These are phyloP conservation scores for Drosophila arizonae DNA, from an alignment of 1,140 invertebrate genomes.

Conservation along the genomic window DNA sequence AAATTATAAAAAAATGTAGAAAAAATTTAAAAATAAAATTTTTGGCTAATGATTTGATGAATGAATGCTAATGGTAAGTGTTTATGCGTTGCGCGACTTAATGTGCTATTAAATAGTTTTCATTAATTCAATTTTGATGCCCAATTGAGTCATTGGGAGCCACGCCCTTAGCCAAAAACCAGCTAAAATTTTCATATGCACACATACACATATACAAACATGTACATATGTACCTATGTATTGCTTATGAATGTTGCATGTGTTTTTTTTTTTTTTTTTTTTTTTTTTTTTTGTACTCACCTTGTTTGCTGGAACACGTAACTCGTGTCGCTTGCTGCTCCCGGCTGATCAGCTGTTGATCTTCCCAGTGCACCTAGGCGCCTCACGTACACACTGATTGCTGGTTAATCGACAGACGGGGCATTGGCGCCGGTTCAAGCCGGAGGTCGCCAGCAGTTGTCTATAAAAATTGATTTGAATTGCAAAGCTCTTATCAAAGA, in stretches of 20 bases:
- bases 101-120: constrained; percentile 66
- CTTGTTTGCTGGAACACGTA: constrained; percentile 33
- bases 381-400: constrained; percentile 50
- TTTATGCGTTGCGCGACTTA: constrained; percentile 58
- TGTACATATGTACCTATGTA: constrained; percentile 14
- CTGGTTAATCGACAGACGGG: constrained; percentile 31
- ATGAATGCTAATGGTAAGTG: constrained; percentile 67
- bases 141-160: constrained; percentile 46
- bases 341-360: constrained; percentile 11
- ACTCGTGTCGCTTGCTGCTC: constrained; percentile 12
- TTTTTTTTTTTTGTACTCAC: constrained; percentile 10
- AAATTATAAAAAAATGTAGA: background rate
- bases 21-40: constrained; percentile 50
- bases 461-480: constrained; percentile 1
- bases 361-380: constrained; percentile 35
- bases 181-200: background rate
- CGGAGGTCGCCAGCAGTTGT: constrained; percentile 11
- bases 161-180: constrained; percentile 1
- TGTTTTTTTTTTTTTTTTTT: too few relatives aligned
- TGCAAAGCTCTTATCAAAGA: constrained; percentile 18
- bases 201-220: background rate
- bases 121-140: constrained; percentile 34
- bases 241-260: constrained; percentile 1
- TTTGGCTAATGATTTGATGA: constrained; percentile 73
- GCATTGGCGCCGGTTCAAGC: constrained; percentile 11